These are phyloP conservation scores for Drosophila sproati DNA, from an alignment of 1,140 invertebrate species.

Conservation along the genomic window DNA sequence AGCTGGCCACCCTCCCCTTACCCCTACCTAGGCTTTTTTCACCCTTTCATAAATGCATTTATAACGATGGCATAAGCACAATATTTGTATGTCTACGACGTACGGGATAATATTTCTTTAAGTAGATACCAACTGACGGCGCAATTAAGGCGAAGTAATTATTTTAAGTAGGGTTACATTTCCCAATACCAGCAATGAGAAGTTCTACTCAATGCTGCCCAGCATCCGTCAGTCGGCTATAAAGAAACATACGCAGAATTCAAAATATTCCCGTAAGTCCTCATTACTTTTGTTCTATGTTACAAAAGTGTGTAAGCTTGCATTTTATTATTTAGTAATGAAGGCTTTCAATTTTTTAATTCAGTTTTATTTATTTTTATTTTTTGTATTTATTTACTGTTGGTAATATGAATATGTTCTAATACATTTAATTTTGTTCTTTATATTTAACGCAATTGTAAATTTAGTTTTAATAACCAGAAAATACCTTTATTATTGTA, in stretches of 20 bases:
- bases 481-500: too few relatives aligned
- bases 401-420: too few relatives aligned
- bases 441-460: too few relatives aligned
- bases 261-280: not conserved
- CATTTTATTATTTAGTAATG: not conserved
- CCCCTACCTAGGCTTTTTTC: constrained; percentile 25
- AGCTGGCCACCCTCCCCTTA: not conserved
- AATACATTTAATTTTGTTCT: too few relatives aligned
- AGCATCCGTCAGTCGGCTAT: not conserved
- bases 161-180: constrained; percentile 83
- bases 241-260: not conserved
- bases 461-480: too few relatives aligned
- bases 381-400: too few relatives aligned
- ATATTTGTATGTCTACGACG: constrained; percentile 62
- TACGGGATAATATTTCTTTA: constrained; percentile 80
- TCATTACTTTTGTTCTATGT: constrained; percentile 10
- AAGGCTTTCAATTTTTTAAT: not conserved
- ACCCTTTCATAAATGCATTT: constrained; percentile 50
- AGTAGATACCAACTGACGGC: constrained; percentile 81
- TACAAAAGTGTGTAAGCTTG: not conserved
- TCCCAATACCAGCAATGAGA: constrained; percentile 55
- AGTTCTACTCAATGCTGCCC: constrained; percentile 20
- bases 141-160: constrained; percentile 81
- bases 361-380: too few relatives aligned
- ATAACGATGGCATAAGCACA: constrained; percentile 41